Evolutionary conservation across 30 jellyfish, hydroid and myxozoan genomes (phyloP).

Genomic region (Aurelia sp.): DNA sequence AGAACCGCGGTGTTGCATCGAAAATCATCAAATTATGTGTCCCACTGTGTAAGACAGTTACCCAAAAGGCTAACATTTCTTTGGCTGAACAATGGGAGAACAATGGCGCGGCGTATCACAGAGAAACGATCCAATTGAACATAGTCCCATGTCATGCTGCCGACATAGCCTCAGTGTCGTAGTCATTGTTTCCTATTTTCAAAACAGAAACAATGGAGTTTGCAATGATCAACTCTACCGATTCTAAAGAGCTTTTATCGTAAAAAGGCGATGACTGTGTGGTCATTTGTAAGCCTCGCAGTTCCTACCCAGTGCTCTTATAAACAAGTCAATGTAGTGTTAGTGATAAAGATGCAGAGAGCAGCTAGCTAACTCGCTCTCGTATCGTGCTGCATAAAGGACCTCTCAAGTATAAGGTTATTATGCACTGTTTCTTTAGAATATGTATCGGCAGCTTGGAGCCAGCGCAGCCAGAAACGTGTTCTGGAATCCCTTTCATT

Average conservation of each 20-base stretch:
- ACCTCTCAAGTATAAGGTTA: conserved; percentile 43
- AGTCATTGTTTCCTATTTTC: conserved; percentile 57
- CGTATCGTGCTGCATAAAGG: conserved; percentile 24
- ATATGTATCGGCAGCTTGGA: conserved; percentile 50
- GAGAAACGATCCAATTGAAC: conserved; percentile 79
- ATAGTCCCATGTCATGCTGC: conserved; percentile 81
- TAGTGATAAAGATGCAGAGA: conserved; percentile 40
- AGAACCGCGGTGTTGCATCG: conserved; percentile 83
- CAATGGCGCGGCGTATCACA: conserved; percentile 78
- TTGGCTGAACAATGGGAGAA: conserved; percentile 59
- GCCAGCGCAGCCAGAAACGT: conserved; percentile 73
- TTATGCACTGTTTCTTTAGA: conserved; percentile 32
- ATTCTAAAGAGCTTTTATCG: conserved; percentile 54
- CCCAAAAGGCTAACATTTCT: conserved; percentile 72
- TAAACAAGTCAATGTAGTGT: conserved; percentile 58
- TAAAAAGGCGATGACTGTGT: conserved; percentile 69
- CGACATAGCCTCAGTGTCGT: conserved; percentile 82
- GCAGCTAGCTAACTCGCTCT: conserved; percentile 38
- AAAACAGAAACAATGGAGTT: conserved; percentile 51
- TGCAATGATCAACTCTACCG: conserved; percentile 77
- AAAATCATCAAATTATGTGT: conserved; percentile 74
- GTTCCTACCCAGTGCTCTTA: conserved; percentile 59
- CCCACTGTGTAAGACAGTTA: conserved; percentile 91
- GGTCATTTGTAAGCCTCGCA: conserved; percentile 60
- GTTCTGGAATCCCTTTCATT: conserved; percentile 33